Evolutionary conservation across 2,113 vertebrate genomes (phyloP), one percentile per base, ranked within the genome.

Genomic region (Sylvietta virens): DNA sequence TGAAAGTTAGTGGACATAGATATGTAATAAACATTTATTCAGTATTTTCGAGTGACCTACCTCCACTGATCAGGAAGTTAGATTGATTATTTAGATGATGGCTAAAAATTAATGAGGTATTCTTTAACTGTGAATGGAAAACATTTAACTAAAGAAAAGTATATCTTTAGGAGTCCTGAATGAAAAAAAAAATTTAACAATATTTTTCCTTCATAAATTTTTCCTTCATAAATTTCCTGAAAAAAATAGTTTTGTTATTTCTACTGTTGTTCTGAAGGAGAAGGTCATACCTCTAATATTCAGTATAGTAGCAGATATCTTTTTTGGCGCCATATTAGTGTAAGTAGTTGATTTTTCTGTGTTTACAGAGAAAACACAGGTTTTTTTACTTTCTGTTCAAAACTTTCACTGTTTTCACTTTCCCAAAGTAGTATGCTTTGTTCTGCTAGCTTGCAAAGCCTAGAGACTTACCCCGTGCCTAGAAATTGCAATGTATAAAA

Each of bases 391-490:
- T n/a, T n/a, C n/a, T n/a, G n/a, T n/a, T n/a, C n/a, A n/a, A n/a
- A n/a, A n/a, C n/a, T n/a, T n/a, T n/a, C n/a, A n/a, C n/a, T n/a
- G n/a, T n/a, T 82, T 45, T 30, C 39, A 24, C 35, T 83, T 57
- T 15, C 3, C 44, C 21, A 19, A 13, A 40, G 66, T 24, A 13
- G 9, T 27, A 3, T 31, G 14, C n/a, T 53, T 51, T 65, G 26
- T 87, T 50, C 31, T 73, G 31, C 20, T 33, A 20, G 19, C 37
- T 39, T 26, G 33, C 54, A 22, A 35, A 44, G 6, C 44, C 31
- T 30, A 21, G 15, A 26, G 31, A 37, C 58, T 39, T 53, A 10
- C 15, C 13, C 0, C 0, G 2, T 65, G 16, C 22, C 3, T 16
- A 47, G 39, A 54, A 64, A 37, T 48, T 11, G 23, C 22, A 19